phyloP scores from a whole-genome alignment of 1,140 invertebrate species.

The Cepaea nemoralis region DNA sequence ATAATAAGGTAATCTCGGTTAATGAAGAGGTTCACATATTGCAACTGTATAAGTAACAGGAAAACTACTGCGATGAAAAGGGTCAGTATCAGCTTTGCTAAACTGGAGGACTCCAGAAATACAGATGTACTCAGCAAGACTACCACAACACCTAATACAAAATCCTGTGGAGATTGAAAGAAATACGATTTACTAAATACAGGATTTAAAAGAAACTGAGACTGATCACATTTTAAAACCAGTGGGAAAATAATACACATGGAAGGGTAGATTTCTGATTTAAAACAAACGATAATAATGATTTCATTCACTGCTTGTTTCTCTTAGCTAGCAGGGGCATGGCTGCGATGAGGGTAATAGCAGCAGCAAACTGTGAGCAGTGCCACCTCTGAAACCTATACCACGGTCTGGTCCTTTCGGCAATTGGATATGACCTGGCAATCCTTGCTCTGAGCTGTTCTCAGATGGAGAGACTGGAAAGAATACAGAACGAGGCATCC shows the following conservation, averaged over 20 bases:
- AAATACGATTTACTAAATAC: not conserved
- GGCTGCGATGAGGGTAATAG: too few species aligned
- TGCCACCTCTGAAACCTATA: too few species aligned
- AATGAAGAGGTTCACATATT: conserved; percentile 64
- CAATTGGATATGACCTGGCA: too few species aligned
- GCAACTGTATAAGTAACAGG: conserved; percentile 63
- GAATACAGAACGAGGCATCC: too few species aligned
- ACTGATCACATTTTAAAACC: not conserved
- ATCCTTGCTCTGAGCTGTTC: too few species aligned
- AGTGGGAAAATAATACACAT: not conserved
- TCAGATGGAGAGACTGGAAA: too few species aligned
- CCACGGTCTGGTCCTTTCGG: too few species aligned
- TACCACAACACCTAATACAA: conserved; percentile 84
- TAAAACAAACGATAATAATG: too few species aligned
- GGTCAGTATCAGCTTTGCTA: conserved; percentile 78
- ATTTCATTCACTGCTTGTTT: too few species aligned
- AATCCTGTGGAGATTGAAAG: conserved; percentile 79
- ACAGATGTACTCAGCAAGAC: conserved; percentile 89
- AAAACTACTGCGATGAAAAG: conserved; percentile 65
- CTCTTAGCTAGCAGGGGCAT: too few species aligned
- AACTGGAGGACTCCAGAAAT: conserved; percentile 87
- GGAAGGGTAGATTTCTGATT: too few species aligned
- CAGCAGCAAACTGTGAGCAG: too few species aligned
- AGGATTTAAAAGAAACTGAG: not conserved
- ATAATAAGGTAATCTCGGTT: conserved; percentile 69